Base-by-base conservation (phyloP, 2,113 vertebrate genomes). In the Neofelis nebulosa region DNA sequence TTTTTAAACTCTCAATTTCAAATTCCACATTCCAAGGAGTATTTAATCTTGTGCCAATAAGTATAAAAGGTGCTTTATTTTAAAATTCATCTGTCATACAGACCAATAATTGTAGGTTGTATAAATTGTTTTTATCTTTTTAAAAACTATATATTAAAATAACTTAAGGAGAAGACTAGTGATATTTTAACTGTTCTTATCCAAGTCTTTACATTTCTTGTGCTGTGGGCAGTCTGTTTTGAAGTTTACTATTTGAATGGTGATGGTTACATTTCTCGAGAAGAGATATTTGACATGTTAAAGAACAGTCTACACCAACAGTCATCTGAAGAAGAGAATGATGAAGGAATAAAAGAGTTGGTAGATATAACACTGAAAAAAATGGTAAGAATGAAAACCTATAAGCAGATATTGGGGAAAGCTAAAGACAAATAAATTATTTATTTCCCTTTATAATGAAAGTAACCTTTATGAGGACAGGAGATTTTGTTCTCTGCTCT, bases 221-320 rank as follows among this genome's bases (percentile, higher is more conserved):
- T 98, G 81, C 91, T 97, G 97, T 98, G 69, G 95, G 95, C 98
- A 99, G 99, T 99, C 91, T 99, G 99, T 98, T 99, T 99, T 98
- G 97, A 99, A 0, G 98, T 99, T 74, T 99, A 99, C 27, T 99
- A 99, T 98, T 97, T 99, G 98, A 99, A 99, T 61, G 98, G 99
- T 36, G 99, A 99, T 88, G 98, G 99, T 66, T 99, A 98, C 98
- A 99, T 99, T 98, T 99, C 99, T 27, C 98, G 96, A 93, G 99
- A 99, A 48, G 99, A 99, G 98, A 99, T 99, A 99, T 99, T 99
- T 97, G 99, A 99, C 89, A 99, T 99, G 99, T 98, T 99, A 98
- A 99, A 99, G 97, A 98, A 99, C 97, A 99, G 99, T 97, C 98
- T 99, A 61, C 96, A 99, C 82, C 98, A 99, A 91, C 99, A 99